Evolutionary conservation across 2,113 vertebrate species (phyloP).

Genomic region (Myotis yumanensis): DNA sequence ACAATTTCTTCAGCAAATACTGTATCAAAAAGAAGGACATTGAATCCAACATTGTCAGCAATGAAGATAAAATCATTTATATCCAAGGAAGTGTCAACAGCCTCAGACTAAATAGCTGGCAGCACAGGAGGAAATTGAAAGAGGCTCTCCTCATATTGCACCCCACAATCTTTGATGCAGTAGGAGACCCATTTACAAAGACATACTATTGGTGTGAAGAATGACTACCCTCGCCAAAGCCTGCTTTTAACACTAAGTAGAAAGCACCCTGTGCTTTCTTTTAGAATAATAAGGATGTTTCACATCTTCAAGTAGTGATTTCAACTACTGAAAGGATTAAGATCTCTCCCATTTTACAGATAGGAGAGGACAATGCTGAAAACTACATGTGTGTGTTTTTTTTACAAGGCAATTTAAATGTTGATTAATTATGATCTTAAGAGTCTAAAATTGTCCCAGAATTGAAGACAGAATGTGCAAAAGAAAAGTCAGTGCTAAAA

Average conservation of each 20-base stretch:
- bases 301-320: not conserved
- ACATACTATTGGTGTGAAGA: constrained; percentile 41
- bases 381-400: not conserved
- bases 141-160: constrained; percentile 23
- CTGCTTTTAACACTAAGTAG: constrained; percentile 20
- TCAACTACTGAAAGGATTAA: not conserved
- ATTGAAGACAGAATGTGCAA: not conserved
- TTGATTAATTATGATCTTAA: not conserved
- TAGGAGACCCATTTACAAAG: constrained; percentile 58
- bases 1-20: constrained; percentile 80
- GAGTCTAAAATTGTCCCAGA: not conserved
- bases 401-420: not conserved
- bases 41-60: constrained; percentile 77
- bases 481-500: not conserved
- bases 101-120: constrained; percentile 61
- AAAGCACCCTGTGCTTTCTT: not conserved
- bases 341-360: not conserved
- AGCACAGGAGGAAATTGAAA: constrained; percentile 68
- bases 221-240: not conserved
- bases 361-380: not conserved
- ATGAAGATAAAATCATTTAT: constrained; percentile 79
- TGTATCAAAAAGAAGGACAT: constrained; percentile 75
- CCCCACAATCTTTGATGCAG: constrained; percentile 41
- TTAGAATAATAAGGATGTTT: not conserved
- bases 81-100: constrained; percentile 73